Evolutionary conservation across 2,113 vertebrate genomes (phyloP).

Genomic region (Cnemophilus loriae): DNA sequence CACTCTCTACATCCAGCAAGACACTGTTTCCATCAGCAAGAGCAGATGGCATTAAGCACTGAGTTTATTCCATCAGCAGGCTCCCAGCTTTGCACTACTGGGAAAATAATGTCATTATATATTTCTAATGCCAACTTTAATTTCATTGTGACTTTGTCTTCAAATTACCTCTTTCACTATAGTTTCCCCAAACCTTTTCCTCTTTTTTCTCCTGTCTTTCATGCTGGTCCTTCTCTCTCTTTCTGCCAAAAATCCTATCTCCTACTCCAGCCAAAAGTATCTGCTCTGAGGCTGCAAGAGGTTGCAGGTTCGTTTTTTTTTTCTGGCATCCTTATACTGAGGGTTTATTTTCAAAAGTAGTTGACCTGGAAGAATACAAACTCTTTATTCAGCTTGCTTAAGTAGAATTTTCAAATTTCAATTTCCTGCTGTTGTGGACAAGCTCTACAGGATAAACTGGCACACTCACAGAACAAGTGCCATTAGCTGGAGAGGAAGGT

Average conservation of each 20-base stretch:
- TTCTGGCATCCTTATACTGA: neutral
- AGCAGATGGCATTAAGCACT: neutral
- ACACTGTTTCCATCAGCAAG: neutral
- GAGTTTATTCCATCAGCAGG: neutral
- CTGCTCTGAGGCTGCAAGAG: neutral
- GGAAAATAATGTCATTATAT: neutral
- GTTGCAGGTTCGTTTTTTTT: neutral
- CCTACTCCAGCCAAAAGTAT: neutral
- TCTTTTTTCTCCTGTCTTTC: neutral
- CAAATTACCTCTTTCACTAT: neutral
- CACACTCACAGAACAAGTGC: neutral
- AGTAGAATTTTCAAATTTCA: neutral
- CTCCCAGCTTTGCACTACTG: neutral
- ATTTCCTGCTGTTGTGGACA: neutral
- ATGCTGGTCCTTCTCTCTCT: neutral
- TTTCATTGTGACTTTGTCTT: neutral
- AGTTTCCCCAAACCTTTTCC: neutral
- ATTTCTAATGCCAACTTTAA: neutral
- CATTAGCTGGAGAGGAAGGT: neutral
- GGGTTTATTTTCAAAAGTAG: neutral
- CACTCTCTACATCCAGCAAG: neutral
- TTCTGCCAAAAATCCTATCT: neutral
- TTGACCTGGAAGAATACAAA: neutral
- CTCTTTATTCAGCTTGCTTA: neutral
- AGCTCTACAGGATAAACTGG: neutral